These are phyloP conservation scores for Lophochroa leadbeateri DNA, from an alignment of 2,113 vertebrate species.

Conservation along the genomic window DNA sequence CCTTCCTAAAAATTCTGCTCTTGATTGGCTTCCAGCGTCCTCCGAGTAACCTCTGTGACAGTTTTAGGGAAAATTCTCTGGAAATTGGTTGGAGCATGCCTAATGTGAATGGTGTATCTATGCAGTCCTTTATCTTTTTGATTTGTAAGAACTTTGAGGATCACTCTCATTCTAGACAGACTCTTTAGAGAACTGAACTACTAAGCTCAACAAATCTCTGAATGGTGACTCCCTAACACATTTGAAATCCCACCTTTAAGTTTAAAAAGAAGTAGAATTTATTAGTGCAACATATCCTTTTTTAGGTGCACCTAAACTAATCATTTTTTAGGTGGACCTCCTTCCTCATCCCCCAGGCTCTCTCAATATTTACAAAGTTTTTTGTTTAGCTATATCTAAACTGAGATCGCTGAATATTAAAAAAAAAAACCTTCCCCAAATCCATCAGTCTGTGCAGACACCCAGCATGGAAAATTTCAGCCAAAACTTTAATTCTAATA, in stretches of 20 bases:
- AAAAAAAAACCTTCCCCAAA: not conserved
- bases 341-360: accelerated
- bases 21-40: not conserved
- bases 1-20: not conserved
- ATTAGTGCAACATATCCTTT: not conserved
- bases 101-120: not conserved
- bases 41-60: not conserved
- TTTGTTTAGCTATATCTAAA: not conserved
- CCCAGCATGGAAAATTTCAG: not conserved
- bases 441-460: not conserved
- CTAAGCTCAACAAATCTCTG: not conserved
- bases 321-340: not conserved
- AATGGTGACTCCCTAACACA: not conserved
- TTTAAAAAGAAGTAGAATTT: not conserved
- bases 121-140: not conserved
- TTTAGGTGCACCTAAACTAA: not conserved
- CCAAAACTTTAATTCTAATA: not conserved
- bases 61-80: not conserved
- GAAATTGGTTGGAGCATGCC: not conserved
- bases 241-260: not conserved
- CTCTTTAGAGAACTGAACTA: not conserved
- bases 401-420: not conserved
- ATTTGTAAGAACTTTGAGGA: not conserved
- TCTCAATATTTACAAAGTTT: not conserved
- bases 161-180: not conserved